Evolutionary conservation across 2,888 invertebrate genomes (phyloP), one percentile per base, ranked within the genome.

Genomic region (Formica aserva): DNA sequence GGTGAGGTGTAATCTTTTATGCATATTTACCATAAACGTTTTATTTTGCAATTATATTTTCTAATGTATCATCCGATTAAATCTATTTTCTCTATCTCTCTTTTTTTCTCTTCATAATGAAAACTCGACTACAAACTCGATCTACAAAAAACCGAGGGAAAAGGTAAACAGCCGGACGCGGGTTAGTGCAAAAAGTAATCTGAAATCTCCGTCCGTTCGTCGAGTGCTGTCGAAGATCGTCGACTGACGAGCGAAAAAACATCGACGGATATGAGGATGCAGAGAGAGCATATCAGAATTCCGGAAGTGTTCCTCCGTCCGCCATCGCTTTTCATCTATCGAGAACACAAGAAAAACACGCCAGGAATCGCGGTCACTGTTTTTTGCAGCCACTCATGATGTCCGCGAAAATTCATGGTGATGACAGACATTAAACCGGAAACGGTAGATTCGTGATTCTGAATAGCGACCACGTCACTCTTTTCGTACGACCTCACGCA

Each of bases 221-320:
- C 35, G 35, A 65, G 9, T 38, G 35, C 41, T 41, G 38, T 6
- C 55, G 55, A 67, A 77, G 67, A 77, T 77, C 52, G 76, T 67
- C 66, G 52, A 76, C 76, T 66, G 76, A 77, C 76, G 66, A 76
- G 22, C 35, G 76, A 67, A 77, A 77, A 77, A 77, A 66, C 77
- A 29, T 66, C 52, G 66, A 55, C 67, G 67, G 38, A 77, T 67
- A 77, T 67, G 67, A 77, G 77, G 38, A 35, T 55, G 38, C 66
- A 77, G 52, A 55, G 26, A 66, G 77, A 66, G 66, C 66, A 67
- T 77, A 67, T 77, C 67, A 76, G 62, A 77, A 77, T 77, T 77
- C 67, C 77, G 67, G 67, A 67, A 76, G 66, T 66, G 60, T 76
- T 76, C 26, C 66, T 76, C 32, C 67, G 35, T 4, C 52, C 26